Evolutionary conservation across 1,140 invertebrate species (phyloP), one percentile per base, ranked within the genome.

Genomic region (Tetraneura akinire): DNA sequence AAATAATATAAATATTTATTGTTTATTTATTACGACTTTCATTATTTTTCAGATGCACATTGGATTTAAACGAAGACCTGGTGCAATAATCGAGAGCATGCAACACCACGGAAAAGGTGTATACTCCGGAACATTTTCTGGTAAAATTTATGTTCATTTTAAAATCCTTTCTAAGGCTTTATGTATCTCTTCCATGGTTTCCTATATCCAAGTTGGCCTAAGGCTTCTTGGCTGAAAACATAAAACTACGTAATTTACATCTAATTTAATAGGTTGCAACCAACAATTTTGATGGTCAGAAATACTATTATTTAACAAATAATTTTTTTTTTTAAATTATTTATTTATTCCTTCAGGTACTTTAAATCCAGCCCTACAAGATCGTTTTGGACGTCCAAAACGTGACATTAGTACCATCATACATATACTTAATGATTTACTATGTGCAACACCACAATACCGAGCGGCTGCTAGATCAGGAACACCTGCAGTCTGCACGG

Each of bases 321-420:
- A n/a, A n/a, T n/a, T n/a, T n/a, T n/a, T n/a, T n/a, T 42, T 32
- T 62, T 11, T 32, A 13, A 29, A 10, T 53, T 32, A 42, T 81
- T 78, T 83, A 13, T 81, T 80, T 57, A 55, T 66, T 26, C 18
- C 80, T 86, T 90, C 91, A 85, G 95, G 96, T 47, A 96, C 95
- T 11, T 85, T 98, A 16, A 97, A 96, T 87, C 95, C 96, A 80
- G 93, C 94, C n/a, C 88, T 97, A 18, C 96, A 97, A 86, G 96
- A 97, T 85, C 91, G 91, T 82, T 91, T 92, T 85, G 96, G 96
- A 0, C 90, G 93, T 82, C 96, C 96, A 13, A 94, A 95, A 83
- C 89, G 94, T 21, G 94, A 96, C 86, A 96, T 97, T 80, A 94
- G 92, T 70, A 98, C 96, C 18, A 96, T 98, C 74, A 95, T 97